Percentiles rank a stretch among this genome's conserved stretches.
phyloP scores from a whole-genome alignment of 2,113 vertebrate species.

The Pangasianodon hypophthalmus region DNA sequence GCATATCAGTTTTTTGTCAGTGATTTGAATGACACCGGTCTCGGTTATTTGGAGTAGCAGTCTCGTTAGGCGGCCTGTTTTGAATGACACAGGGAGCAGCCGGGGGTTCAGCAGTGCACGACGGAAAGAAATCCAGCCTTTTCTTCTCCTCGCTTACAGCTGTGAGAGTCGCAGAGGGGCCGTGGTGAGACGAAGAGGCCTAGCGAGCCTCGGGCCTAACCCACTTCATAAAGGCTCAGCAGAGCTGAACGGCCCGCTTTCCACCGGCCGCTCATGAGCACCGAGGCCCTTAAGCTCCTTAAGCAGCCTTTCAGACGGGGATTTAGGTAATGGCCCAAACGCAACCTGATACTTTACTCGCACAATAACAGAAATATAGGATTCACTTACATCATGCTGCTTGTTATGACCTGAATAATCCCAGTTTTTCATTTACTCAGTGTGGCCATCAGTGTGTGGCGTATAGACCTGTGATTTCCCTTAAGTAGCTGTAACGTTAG shows the following conservation, averaged over 20 bases:
- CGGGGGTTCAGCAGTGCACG: conserved; percentile 31
- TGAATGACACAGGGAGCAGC: conserved; percentile 34
- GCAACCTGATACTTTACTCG: conserved; percentile 50
- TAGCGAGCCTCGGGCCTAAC: conserved; percentile 42
- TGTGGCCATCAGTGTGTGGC: not conserved
- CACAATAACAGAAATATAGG: conserved; percentile 36
- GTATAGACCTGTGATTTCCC: not conserved
- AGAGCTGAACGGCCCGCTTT: conserved; percentile 55
- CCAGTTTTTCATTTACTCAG: conserved; percentile 20
- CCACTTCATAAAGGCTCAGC: conserved; percentile 57
- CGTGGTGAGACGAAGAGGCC: conserved; percentile 24
- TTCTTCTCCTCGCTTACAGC: conserved; percentile 16
- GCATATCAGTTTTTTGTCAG: conserved; percentile 30
- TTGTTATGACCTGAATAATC: conserved; percentile 29
- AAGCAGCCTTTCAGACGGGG: conserved; percentile 49
- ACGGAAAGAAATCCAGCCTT: conserved; percentile 15
- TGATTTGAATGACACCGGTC: conserved; percentile 29
- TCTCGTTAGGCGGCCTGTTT: conserved; percentile 26
- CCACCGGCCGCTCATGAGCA: conserved; percentile 47
- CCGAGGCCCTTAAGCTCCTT: conserved; percentile 56
- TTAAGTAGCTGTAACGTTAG: not conserved
- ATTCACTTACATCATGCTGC: conserved; percentile 20
- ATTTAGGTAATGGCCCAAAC: conserved; percentile 55
- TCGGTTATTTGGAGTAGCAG: conserved; percentile 33
- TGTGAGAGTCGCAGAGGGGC: conserved; percentile 21